These are phyloP conservation scores for Pseudobourletiella spinata DNA, from an alignment of 1,140 invertebrate genomes.

Conservation along the genomic window DNA sequence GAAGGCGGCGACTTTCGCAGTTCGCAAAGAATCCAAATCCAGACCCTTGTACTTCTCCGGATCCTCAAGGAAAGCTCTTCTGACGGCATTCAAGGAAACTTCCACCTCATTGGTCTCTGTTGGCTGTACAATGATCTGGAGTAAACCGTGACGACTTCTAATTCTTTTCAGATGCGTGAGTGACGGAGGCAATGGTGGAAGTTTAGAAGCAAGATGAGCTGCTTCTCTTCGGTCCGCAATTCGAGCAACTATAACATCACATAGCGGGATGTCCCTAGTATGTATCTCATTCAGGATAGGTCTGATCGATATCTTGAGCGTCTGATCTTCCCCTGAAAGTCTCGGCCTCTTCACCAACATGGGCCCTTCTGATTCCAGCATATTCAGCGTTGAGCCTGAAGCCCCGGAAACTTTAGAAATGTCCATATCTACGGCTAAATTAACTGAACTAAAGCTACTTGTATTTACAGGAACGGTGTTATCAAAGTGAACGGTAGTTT, in stretches of 20 bases:
- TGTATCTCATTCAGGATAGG: slow-evolving; percentile 48
- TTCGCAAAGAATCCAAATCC: slow-evolving; percentile 45
- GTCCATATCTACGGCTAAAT: no score
- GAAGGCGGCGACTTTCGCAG: slow-evolving; percentile 51
- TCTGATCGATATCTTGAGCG: slow-evolving; percentile 1
- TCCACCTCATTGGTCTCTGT: slow-evolving; percentile 3
- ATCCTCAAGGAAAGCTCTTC: slow-evolving; percentile 33
- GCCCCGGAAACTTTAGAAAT: no score
- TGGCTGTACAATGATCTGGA: slow-evolving; percentile 48
- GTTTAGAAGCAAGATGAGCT: slow-evolving; percentile 52
- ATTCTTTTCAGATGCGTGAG: slow-evolving; percentile 66
- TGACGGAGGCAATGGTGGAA: slow-evolving; percentile 46
- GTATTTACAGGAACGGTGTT: no score
- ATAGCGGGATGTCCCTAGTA: slow-evolving; percentile 44
- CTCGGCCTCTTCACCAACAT: no score
- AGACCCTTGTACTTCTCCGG: slow-evolving; percentile 44
- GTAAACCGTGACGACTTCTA: slow-evolving; percentile 41
- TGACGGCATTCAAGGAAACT: slow-evolving; percentile 16
- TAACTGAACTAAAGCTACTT: no score
- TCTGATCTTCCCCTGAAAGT: no score
- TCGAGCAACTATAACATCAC: slow-evolving; percentile 51
- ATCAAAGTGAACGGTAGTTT: no score
- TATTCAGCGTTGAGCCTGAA: no score
- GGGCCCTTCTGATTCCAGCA: no score
- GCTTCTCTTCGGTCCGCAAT: slow-evolving; percentile 53